These are phyloP conservation scores for Agapornis roseicollis DNA, from an alignment of 2,113 vertebrate genomes.

Conservation along the genomic window DNA sequence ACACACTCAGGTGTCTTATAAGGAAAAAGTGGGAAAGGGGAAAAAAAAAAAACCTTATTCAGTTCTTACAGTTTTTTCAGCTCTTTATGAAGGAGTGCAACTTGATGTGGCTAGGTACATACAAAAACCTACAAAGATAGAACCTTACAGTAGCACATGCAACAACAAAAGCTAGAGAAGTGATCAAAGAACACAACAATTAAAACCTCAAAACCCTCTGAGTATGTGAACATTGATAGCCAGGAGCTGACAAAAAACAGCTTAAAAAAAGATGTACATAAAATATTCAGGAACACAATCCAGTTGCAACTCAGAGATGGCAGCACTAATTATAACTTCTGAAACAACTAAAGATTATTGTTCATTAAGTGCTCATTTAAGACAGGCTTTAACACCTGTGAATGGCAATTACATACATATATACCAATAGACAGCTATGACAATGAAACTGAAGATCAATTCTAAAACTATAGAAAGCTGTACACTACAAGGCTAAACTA, in stretches of 20 bases:
- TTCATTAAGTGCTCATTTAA: background rate
- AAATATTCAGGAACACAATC: background rate
- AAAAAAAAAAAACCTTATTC: background rate
- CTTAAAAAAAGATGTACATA: background rate
- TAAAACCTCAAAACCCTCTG: background rate
- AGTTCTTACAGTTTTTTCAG: background rate
- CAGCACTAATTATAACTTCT: background rate
- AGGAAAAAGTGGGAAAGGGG: background rate
- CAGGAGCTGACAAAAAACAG: background rate
- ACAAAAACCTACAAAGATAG: background rate
- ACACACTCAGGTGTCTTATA: background rate
- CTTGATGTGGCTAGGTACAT: background rate
- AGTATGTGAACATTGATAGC: background rate
- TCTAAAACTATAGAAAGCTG: background rate
- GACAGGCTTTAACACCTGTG: background rate
- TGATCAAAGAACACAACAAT: background rate
- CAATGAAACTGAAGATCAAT: background rate
- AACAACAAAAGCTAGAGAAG: background rate
- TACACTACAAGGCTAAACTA: background rate
- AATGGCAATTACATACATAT: background rate
- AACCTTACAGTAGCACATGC: background rate
- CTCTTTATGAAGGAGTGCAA: background rate
- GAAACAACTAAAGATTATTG: background rate
- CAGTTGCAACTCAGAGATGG: background rate
- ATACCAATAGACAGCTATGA: background rate